Base-by-base conservation (phyloP, 2,888 invertebrate species). In the Lutraria lutraria region DNA sequence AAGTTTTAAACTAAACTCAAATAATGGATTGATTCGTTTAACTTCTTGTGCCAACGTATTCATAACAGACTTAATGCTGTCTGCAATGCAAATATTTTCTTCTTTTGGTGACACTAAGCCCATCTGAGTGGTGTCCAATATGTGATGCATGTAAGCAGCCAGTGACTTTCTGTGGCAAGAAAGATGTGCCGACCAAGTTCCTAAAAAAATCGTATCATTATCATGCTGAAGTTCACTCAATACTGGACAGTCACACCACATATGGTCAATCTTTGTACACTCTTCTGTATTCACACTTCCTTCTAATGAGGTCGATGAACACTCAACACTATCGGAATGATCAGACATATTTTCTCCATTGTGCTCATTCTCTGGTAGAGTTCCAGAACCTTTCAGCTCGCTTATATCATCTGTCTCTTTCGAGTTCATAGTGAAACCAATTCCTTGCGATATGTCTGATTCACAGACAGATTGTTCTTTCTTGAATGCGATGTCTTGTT, bases 1-100 rank as follows among this genome's bases (percentile, higher is more conserved):
- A 53, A 83, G 31, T 25, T 16, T 25, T n/a, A 83, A 56, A 29
- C 29, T 56, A 83, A 83, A 83, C 21, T 83, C 83, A 31, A 83
- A 83, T 21, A 83, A 56, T 29, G 83, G 63, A 60, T 83, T 60
- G 13, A n/a, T 83, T 31, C 31, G 12, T 19, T 83, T 83, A 6
- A 83, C 53, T 31, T 83, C 83, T 6, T 19, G 19, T 31, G 83
- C 25, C 53, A 83, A 21, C 21, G 16, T 53, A 1, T 60, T 31
- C 83, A 83, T 25, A 12, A 25, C 63, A 15, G 2, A 10, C 25
- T 79, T 31, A 43, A 79, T 34, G 16, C 29, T 79, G 6, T 31
- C 19, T 34, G 79, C 79, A 8, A 79, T 79, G 34, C 4, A 19
- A 2, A 6, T n/a, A 21, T 79, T 79, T 79, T 79, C 79, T 13